Conservation (phyloP, 2,797 vertebrate species). For the Rhinoraja longicauda region DNA sequence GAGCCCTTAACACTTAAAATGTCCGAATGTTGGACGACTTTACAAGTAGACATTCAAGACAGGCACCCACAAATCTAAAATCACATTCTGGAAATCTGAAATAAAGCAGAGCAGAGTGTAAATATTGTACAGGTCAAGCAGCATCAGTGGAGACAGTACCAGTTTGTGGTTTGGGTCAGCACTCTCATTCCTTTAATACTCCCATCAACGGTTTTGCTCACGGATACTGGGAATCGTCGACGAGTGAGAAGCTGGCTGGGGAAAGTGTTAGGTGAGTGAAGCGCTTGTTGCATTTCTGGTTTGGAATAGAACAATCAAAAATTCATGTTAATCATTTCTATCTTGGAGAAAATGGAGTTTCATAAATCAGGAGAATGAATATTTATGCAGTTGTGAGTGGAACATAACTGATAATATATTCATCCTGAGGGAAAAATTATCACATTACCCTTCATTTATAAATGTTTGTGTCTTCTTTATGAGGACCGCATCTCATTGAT, state of each 20-base stretch:
- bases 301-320: background rate
- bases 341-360: background rate
- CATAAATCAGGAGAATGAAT: background rate
- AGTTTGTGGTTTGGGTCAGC: too few relatives aligned
- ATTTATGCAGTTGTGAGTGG: background rate
- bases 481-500: background rate
- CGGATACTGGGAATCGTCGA: background rate
- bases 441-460: background rate
- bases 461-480: background rate
- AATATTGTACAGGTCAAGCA: too few relatives aligned
- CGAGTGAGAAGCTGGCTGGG: background rate
- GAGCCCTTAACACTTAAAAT: too few relatives aligned
- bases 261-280: background rate
- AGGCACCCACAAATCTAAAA: background rate
- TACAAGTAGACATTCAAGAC: background rate
- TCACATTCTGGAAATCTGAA: too few relatives aligned
- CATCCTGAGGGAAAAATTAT: background rate
- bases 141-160: too few relatives aligned
- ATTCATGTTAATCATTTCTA: background rate
- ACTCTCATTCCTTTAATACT: too few relatives aligned
- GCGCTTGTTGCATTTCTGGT: background rate
- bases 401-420: background rate
- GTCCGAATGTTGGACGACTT: background rate
- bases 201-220: background rate
- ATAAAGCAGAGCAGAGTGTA: too few relatives aligned